These are phyloP conservation scores for Emydoidea blandingii DNA, from an alignment of 2,797 vertebrate genomes.

Conservation along the genomic window DNA sequence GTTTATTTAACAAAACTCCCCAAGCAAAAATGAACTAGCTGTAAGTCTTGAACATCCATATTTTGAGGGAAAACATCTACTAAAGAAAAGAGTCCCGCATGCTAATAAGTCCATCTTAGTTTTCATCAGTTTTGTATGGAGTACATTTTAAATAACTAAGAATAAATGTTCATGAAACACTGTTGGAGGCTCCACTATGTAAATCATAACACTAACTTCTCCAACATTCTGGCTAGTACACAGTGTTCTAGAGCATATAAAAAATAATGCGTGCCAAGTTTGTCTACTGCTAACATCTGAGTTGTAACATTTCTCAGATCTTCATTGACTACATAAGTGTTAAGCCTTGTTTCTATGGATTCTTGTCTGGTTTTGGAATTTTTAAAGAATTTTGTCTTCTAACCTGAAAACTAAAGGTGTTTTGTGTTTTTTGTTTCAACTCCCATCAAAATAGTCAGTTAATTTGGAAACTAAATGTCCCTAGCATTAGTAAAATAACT, in stretches of 20 bases:
- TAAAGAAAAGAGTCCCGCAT: no score
- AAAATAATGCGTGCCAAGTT: not conserved
- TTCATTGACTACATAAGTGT: no score
- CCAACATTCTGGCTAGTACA: not conserved
- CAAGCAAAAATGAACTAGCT: no score
- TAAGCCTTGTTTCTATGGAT: not conserved
- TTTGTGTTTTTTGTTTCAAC: not conserved
- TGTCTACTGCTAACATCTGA: no score
- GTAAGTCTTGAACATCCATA: no score
- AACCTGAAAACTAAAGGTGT: not conserved
- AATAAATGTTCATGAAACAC: no score
- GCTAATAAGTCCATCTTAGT: no score
- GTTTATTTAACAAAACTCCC: no score
- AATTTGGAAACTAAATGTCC: not conserved
- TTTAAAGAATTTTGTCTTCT: not conserved
- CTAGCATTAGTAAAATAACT: not conserved
- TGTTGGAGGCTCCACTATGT: not conserved
- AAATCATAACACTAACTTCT: not conserved
- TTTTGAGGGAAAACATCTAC: no score
- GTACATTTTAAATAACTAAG: no score
- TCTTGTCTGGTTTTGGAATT: not conserved
- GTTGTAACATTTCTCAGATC: no score
- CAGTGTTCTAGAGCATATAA: not conserved
- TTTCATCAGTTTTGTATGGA: no score
- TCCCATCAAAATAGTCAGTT: not conserved